Evolutionary conservation across 2,888 invertebrate genomes (phyloP).

Genomic region (Oxytorus armatus): DNA sequence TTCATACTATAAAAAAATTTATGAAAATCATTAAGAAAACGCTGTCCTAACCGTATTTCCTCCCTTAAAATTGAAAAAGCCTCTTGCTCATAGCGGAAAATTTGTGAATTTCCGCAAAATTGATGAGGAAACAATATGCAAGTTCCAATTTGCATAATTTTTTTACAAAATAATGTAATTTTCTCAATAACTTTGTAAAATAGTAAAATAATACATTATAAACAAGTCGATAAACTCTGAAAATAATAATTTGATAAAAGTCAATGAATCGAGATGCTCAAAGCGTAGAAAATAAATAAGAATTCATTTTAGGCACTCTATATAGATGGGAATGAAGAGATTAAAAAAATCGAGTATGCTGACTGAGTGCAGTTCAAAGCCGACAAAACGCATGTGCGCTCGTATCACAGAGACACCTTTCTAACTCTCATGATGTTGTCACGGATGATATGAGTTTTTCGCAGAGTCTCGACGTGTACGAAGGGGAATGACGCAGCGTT

Average conservation of each 20-base stretch:
- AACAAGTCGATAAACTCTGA: too few relatives aligned
- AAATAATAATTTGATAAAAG: not conserved
- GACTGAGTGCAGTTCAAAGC: constrained; percentile 59
- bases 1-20: too few relatives aligned
- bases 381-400: constrained; percentile 9
- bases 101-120: too few relatives aligned
- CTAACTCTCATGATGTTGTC: constrained; percentile 28
- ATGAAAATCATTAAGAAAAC: too few relatives aligned
- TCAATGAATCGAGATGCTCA: not conserved
- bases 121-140: too few relatives aligned
- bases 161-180: too few relatives aligned
- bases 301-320: constrained; percentile 8
- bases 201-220: too few relatives aligned
- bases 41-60: too few relatives aligned
- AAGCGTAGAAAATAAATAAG: not conserved
- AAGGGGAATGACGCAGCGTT: constrained; percentile 21
- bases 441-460: constrained; percentile 12
- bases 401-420: constrained; percentile 31
- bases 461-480: constrained; percentile 8
- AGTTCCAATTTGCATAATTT: too few relatives aligned
- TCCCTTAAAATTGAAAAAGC: too few relatives aligned
- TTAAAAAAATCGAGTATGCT: constrained; percentile 36
- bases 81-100: too few relatives aligned
- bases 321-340: not conserved
- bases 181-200: too few relatives aligned